Evolutionary conservation across 2,797 vertebrate species (phyloP).

Genomic region (Luscinia luscinia): DNA sequence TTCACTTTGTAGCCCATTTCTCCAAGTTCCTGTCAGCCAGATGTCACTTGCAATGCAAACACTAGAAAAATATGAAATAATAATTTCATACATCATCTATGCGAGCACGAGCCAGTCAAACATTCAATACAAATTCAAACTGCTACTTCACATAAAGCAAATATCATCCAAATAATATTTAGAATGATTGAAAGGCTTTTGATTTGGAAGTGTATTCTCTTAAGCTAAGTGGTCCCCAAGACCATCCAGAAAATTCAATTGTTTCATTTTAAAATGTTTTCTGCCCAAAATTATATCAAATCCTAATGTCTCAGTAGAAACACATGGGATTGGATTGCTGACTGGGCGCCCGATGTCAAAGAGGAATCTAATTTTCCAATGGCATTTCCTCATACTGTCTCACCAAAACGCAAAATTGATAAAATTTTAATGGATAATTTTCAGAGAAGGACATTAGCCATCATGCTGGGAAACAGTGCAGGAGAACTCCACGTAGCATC

Average conservation of each 20-base stretch:
- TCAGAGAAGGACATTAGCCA: conserved; percentile 87
- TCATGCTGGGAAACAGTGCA: conserved; percentile 81
- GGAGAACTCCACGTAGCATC: conserved; percentile 65
- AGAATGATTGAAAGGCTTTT: conserved; percentile 99
- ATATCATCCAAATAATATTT: conserved; percentile 96
- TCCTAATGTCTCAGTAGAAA: conserved; percentile 97
- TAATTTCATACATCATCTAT: conserved; percentile 91
- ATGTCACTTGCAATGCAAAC: conserved; percentile 88
- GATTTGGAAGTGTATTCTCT: conserved; percentile 99
- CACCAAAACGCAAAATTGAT: conserved; percentile 93
- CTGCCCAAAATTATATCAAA: conserved; percentile 99
- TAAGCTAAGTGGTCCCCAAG: conserved; percentile 98
- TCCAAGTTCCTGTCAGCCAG: conserved; percentile 83
- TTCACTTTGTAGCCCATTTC: conserved; percentile 79
- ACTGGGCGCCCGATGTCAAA: conserved; percentile 95
- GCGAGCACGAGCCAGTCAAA: conserved; percentile 87
- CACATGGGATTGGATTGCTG: conserved; percentile 96
- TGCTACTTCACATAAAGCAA: conserved; percentile 87
- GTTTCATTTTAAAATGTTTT: conserved; percentile 97
- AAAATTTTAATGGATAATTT: conserved; percentile 98
- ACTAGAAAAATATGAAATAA: conserved; percentile 87
- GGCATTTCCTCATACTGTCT: conserved; percentile 96
- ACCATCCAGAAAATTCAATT: conserved; percentile 99
- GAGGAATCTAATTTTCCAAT: conserved; percentile 98
- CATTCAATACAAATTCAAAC: conserved; percentile 89